phyloP scores from a whole-genome alignment of 1,140 invertebrate species.

The Zaprionus inermis region DNA sequence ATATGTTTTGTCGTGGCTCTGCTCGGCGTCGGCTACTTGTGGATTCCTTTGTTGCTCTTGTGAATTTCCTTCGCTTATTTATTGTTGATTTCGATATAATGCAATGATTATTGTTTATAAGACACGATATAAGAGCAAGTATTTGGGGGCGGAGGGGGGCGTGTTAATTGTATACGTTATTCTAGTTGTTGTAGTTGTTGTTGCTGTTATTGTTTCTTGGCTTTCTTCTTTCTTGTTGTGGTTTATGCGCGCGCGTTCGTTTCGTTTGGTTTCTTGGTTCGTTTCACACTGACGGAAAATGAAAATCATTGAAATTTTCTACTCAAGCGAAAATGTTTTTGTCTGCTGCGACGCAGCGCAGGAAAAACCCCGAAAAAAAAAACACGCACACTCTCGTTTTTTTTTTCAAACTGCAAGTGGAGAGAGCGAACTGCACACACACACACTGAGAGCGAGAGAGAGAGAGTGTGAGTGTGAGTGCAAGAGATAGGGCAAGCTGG shows the following conservation, averaged over 20 bases:
- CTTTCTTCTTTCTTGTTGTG: conserved; percentile 29
- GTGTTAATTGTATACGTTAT: conserved; percentile 60
- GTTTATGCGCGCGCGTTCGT: conserved; percentile 74
- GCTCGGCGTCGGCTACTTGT: conserved; percentile 64
- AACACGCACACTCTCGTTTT: conserved; percentile 2
- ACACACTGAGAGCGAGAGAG: conserved; percentile 14
- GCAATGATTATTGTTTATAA: conserved; percentile 65
- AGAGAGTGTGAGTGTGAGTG: conserved; percentile 14
- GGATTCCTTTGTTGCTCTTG: conserved; percentile 52
- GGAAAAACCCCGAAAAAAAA: conserved; percentile 44
- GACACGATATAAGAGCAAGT: conserved; percentile 32
- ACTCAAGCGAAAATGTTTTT: conserved; percentile 68
- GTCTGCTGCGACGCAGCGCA: conserved; percentile 45
- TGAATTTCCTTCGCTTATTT: conserved; percentile 51
- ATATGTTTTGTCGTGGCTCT: background rate
- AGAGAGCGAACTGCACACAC: conserved; percentile 5
- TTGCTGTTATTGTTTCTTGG: conserved; percentile 1
- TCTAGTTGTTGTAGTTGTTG: conserved; percentile 45
- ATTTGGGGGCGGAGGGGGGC: background rate
- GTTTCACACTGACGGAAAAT: conserved; percentile 71
- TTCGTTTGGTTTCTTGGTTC: conserved; percentile 80
- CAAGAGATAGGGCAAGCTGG: conserved; percentile 16
- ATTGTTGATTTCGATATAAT: conserved; percentile 48
- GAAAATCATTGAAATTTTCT: conserved; percentile 74
- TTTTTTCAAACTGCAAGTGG: conserved; percentile 41